Base-by-base conservation (phyloP, 2,113 vertebrate genomes). In the Cyanoliseus patagonus region DNA sequence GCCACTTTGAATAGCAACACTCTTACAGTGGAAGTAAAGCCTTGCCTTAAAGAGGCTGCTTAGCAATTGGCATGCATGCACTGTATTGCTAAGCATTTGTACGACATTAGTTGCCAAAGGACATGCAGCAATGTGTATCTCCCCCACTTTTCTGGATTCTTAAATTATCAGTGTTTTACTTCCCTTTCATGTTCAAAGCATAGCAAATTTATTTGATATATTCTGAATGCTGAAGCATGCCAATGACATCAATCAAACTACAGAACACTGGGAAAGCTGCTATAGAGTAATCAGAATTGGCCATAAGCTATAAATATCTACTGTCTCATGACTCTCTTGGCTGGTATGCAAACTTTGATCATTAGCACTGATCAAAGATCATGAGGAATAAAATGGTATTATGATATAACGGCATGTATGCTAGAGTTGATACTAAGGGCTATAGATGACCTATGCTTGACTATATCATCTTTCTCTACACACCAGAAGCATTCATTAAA, bases 161-260 rank as follows among this genome's bases (percentile, higher is more conserved):
- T 97, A 97, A 97, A 98, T 98, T 97, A 97, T 97, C 96, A 96
- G 94, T 97, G 96, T 97, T 97, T 98, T 97, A 96, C 96, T 97
- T 95, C 28, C 17, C 96, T 98, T 98, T 98, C 97, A 98, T 97
- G 97, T 98, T 98, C 98, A 97, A 97, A 97, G 97, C 97, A 94
- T 96, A 86, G 85, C 97, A 97, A 96, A 97, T 97, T 88, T 94
- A 97, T 98, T 97, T 98, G 98, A 98, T 98, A 97, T 94, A 95
- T 97, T 96, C 97, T 95, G 96, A 94, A 97, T 91, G 93, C 97
- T 77, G 72, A 35, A 92, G 94, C 92, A 96, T 94, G 92, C 97
- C 97, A 93, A 90, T 96, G 97, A 97, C 97, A 88, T 96, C 97
- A 95, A 97, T 94, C 97, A 97, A 97, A 94, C 97, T 91, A 93